Base-by-base conservation (phyloP, 2,113 vertebrate species). In the Phycodurus eques region DNA sequence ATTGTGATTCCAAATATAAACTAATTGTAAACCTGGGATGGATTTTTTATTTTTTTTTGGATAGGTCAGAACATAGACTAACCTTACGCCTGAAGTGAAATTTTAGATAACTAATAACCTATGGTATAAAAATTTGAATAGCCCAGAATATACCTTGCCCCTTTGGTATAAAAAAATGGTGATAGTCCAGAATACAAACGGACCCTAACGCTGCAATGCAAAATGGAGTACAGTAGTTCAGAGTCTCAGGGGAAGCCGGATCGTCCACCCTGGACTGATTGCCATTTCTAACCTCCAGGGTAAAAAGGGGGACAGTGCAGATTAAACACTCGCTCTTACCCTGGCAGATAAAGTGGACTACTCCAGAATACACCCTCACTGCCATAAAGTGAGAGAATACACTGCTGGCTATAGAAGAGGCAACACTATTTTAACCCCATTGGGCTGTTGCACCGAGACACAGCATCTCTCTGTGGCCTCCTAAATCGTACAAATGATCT, bases 401-500 rank as follows among this genome's bases (percentile, higher is more conserved):
- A 43, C 17, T 43, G 17, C 35, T 5, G 5, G 8, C 35, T 20
- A 43, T 20, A 42, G 42, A 65, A 27, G 42, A 64, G 62, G 20
- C 42, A 20, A 65, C 12, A 14, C n/a, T 44, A 22, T 13, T 65
- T 46, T 22, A 46, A 46, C 42, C 42, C 20, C 42, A 2, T 22
- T 27, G 20, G 63, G 63, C 42, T 39, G 33, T 33, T 15, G 6
- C 33, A 39, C 42, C 13, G 43, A 43, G 43, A 22, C 64, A 66
- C 43, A 66, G 13, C 44, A 47, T 33, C 15, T 69, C 51, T 67
- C 73, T 68, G 33, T 49, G 68, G 60, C 60, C 46, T 20, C 46
- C 9, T 70, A 35, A 72, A 70, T 53, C 46, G 66, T 33, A 43
- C 74, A 65, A 85, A 83, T 71, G 70, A 77, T 75, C 46, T 67